Base-by-base conservation (phyloP, 2,888 invertebrate genomes). In the Pterostichus madidus region DNA sequence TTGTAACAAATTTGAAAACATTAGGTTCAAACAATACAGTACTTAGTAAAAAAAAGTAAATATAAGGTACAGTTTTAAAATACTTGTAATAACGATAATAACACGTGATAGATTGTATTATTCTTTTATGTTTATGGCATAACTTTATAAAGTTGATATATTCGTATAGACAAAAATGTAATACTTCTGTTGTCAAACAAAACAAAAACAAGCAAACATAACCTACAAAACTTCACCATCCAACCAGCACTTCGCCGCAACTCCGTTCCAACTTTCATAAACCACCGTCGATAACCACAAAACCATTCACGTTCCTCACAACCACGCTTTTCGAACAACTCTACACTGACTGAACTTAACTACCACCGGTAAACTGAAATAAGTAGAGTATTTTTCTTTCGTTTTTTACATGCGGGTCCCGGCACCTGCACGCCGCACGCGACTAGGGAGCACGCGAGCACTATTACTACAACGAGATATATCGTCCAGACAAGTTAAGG, bases 381-480 rank as follows among this genome's bases (percentile, higher is more conserved):
- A 71, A 71, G 68, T 17, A 44, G 39, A 71, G 44, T 39, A 44
- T 39, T 71, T 44, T 71, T 44, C 8, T 46, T 71, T 71, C 10
- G 3, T 39, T 64, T 64, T 64, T 64, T 61, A 6, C 46, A 64
- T 68, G 46, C 64, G 68, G 49, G 64, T 10, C 17, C 80, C 32
- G 80, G 53, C 80, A 80, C 80, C 80, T 80, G 80, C 73, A 24
- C 24, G 24, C 24, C 24, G 24, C 79, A 79, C 79, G 79, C 79
- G 61, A 79, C 79, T 39, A 44, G 13, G n/a, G 7, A 39, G 32
- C 61, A 68, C 79, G 79, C 78, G 35, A 68, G 17, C 15, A 44
- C 61, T 44, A 24, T 3, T n/a, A 78, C 11, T 49, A 46, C 15
- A 5, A 17, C 17, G 11, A 15, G 44, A 13, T 2, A 0, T 44